Conservation (phyloP, 2,888 invertebrate genomes). For the Drosophila prostipennis region DNA sequence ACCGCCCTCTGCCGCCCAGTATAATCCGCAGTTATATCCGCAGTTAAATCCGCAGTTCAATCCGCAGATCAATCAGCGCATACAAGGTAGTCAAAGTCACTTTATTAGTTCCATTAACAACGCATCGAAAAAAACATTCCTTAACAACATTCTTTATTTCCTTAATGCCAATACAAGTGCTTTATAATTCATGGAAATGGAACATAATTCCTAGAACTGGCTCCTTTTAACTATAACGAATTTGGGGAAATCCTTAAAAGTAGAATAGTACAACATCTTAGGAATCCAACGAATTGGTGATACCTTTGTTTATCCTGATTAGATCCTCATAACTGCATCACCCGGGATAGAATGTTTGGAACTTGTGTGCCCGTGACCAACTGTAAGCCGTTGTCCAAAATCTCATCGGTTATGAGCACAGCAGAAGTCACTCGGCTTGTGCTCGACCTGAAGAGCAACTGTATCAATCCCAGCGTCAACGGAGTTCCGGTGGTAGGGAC, state of each 20-base stretch:
- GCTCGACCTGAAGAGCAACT: slow-evolving; percentile 73
- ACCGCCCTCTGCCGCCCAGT: slow-evolving; percentile 58
- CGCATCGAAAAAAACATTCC: too few relatives aligned
- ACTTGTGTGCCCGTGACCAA: slow-evolving; percentile 71
- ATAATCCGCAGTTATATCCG: slow-evolving; percentile 39
- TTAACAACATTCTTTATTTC: too few relatives aligned
- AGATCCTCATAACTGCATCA: slow-evolving; percentile 75
- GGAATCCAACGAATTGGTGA: neutral
- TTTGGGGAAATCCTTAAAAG: too few relatives aligned
- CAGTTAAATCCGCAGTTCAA: too few relatives aligned
- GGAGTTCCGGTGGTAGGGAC: slow-evolving; percentile 82
- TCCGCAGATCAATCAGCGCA: slow-evolving; percentile 43
- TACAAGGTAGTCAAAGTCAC: slow-evolving; percentile 57
- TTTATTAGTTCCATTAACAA: neutral
- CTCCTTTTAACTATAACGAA: too few relatives aligned
- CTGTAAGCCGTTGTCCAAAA: too few relatives aligned
- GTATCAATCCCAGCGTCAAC: slow-evolving; percentile 76
- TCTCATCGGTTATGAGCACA: slow-evolving; percentile 43
- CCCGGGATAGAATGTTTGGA: slow-evolving; percentile 81
- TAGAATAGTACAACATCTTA: neutral
- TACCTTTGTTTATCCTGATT: neutral
- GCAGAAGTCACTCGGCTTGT: slow-evolving; percentile 76
- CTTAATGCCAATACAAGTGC: too few relatives aligned
- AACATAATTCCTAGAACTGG: too few relatives aligned
- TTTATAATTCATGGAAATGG: too few relatives aligned